Base-by-base conservation (phyloP, 2,888 invertebrate species). In the Andrena chrysosceles region DNA sequence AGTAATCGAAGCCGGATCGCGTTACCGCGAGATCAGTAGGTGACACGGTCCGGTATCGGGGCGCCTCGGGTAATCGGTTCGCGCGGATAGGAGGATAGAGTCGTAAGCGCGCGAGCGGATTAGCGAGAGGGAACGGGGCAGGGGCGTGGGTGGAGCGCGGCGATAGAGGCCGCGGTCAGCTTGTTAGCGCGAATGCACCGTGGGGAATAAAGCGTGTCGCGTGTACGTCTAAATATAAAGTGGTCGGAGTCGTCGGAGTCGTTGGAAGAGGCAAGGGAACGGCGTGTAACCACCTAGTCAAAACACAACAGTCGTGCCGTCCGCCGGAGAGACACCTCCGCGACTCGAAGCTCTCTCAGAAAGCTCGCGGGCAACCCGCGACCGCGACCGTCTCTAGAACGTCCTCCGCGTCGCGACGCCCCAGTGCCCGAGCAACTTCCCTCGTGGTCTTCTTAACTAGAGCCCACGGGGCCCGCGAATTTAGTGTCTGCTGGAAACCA, bases 141-240 rank as follows among this genome's bases (percentile, higher is more conserved):
- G 20, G 26, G 10, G 69, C 66, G 66, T 67, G 74, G 81, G 81
- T 66, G 74, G 73, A 70, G 52, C 48, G 35, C 6, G 35, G 52
- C 29, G 62, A 60, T 66, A 62, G 52, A 49, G 48, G 66, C 52
- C 52, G 16, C 35, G 23, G 49, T 49, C 20, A 31, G 52, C 81
- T 74, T 56, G 83, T 83, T 83, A 83, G 73, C 73, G 66, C 70
- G 73, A 71, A 77, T 63, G 49, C 54, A 70, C 54, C 73, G 62
- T 87, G 77, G 82, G 79, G 87, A 77, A 80, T 84, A 80, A 83
- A 84, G 78, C 84, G 77, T 76, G 84, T 78, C 81, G 67, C 76
- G 84, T 80, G 52, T 75, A 68, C 72, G 82, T 85, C 90, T 91
- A 91, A 91, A 91, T 91, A 90, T 91, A 91, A 90, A 91, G 88